Evolutionary conservation across 2,797 vertebrate genomes (phyloP).

Genomic region (Chelidonichthys spinosus): DNA sequence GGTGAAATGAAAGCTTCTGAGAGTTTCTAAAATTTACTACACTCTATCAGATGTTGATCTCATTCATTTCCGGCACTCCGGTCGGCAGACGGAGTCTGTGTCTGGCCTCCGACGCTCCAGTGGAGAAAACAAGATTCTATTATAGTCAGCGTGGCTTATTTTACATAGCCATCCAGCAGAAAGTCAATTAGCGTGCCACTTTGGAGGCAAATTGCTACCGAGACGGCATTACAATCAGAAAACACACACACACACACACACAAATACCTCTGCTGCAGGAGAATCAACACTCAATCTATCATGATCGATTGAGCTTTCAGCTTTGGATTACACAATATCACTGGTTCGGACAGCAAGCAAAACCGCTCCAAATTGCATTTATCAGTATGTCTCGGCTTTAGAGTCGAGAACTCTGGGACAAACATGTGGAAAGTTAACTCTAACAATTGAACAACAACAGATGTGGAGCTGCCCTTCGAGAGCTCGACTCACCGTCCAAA

Average conservation of each 20-base stretch:
- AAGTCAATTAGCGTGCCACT: slow-evolving; percentile 77
- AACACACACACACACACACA: slow-evolving; percentile 40
- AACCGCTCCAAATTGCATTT: slow-evolving; percentile 36
- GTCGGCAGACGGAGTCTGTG: slow-evolving; percentile 35
- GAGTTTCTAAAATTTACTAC: slow-evolving; percentile 51
- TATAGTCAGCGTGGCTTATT: slow-evolving; percentile 62
- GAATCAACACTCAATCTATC: slow-evolving; percentile 48
- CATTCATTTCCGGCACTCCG: slow-evolving; percentile 39
- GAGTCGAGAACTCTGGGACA: slow-evolving; percentile 6
- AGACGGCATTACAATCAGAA: slow-evolving; percentile 42
- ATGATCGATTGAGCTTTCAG: slow-evolving; percentile 73
- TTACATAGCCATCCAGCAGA: slow-evolving; percentile 71
- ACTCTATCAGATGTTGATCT: slow-evolving; percentile 53
- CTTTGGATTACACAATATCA: slow-evolving; percentile 61
- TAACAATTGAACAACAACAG: slow-evolving; percentile 7
- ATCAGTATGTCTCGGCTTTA: slow-evolving; percentile 27
- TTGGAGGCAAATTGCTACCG: slow-evolving; percentile 62
- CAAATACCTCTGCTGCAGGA: slow-evolving; percentile 39
- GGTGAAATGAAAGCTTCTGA: slow-evolving; percentile 47
- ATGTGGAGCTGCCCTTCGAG: not conserved
- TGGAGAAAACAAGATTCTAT: slow-evolving; percentile 54
- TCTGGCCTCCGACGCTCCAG: slow-evolving; percentile 42
- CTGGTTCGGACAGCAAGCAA: slow-evolving; percentile 32
- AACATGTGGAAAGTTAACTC: not conserved
- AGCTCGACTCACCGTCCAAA: slow-evolving; percentile 55